Evolutionary conservation across 2,888 invertebrate species (phyloP), one percentile per base, ranked within the genome.

Genomic region (Mechanitis messenoides): DNA sequence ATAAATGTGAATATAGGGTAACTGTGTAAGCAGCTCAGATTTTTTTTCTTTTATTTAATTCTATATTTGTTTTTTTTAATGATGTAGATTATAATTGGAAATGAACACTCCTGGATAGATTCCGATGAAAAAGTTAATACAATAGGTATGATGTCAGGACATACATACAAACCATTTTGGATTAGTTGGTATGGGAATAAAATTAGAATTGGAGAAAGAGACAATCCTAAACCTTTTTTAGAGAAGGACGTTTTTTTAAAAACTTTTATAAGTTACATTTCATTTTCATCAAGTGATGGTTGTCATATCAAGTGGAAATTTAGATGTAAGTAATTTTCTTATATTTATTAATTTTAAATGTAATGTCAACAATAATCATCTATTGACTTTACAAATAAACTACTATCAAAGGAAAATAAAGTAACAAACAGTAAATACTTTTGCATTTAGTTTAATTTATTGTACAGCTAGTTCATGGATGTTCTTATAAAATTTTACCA

Each of bases 131-230:
- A 58, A 58, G 42, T 45, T 1, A 56, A 28, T 28, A 59, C 61
- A 4, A 57, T 87, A 46, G 81, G 84, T 56, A 83, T 92, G 60
- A 74, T 92, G 31, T 80, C 74, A 55, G 68, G 76, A 35, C 79
- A 82, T 50, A 84, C 88, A 68, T 87, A 77, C 70, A 83, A 79
- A 68, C 85, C 77, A 68, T 92, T 92, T 71, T 82, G 87, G 80
- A 71, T 92, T 38, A 78, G 81, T 58, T 92, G 92, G 92, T 74
- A 83, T 69, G 78, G 81, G 55, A 83, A 85, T 50, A 70, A 71
- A 54, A 73, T 91, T 59, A 72, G 75, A 55, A 71, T 91, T 28
- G 87, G 85, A 31, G 71, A 80, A 31, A 79, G 81, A 59, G 81
- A 84, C 59, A 85, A 85, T 45, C 74, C 79, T 7, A 74, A 69